Conservation (phyloP, 2,797 vertebrate species). For the Phoxinus dragarum region DNA sequence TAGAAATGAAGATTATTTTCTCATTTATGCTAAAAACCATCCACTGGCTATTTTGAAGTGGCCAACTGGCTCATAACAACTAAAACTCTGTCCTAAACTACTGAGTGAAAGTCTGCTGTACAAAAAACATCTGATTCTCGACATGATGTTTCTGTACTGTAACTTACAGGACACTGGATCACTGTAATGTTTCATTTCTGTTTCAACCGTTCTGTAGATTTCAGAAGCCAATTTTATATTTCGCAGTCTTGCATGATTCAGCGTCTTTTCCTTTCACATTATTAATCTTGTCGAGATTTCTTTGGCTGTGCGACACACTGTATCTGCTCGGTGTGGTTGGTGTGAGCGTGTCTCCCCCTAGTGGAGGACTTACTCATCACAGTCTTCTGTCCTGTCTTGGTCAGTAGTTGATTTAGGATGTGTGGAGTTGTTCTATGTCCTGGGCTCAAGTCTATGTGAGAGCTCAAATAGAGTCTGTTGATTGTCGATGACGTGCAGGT, state of each 20-base stretch:
- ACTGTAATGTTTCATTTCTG: not conserved
- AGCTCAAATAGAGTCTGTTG: conserved; percentile 96
- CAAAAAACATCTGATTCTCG: not conserved
- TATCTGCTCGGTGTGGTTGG: conserved; percentile 3
- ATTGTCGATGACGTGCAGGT: conserved; percentile 95
- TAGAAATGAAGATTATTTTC: not conserved
- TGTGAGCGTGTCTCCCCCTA: conserved; percentile 38
- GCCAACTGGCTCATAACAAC: not conserved
- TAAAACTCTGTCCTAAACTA: not conserved
- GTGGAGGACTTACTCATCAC: conserved; percentile 25
- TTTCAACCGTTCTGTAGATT: not conserved
- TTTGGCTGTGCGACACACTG: conserved; percentile 25
- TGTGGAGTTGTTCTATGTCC: conserved; percentile 71
- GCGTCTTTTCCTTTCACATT: conserved; percentile 6
- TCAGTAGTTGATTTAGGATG: not conserved
- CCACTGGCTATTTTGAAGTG: not conserved
- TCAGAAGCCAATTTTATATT: not conserved
- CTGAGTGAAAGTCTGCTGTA: not conserved
- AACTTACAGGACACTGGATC: not conserved
- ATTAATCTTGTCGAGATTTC: conserved; percentile 15
- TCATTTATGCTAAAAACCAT: not conserved
- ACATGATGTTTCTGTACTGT: not conserved
- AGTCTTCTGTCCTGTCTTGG: not conserved
- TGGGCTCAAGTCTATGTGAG: conserved; percentile 94
- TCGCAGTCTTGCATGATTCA: conserved; percentile 12